A percentile compares a stretch with the other conserved stretches of the same genome.
Evolutionary conservation across 2,113 vertebrate genomes (phyloP).

Genomic region (Gorsachius goisagi): DNA sequence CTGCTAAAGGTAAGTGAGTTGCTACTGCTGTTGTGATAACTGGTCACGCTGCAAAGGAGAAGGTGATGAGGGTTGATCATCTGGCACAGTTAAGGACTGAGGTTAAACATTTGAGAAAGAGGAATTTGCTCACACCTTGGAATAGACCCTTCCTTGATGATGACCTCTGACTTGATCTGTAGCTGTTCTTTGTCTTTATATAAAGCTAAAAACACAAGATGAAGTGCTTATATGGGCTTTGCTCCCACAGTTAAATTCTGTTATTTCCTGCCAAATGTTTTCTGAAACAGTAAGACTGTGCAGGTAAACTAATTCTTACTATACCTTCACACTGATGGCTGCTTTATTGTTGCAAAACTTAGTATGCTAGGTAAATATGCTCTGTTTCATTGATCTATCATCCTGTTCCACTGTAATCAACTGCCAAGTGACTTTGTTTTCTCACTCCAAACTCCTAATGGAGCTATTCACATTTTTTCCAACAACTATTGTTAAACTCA

Average conservation of each 20-base stretch:
- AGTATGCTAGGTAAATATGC: neutral
- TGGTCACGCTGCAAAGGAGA: neutral
- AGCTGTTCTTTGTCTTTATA: neutral
- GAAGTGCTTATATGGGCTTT: neutral
- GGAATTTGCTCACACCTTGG: neutral
- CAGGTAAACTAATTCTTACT: neutral
- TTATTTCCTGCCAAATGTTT: neutral
- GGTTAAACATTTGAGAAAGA: accelerated
- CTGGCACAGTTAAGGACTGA: neutral
- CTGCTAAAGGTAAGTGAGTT: neutral
- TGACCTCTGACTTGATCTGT: neutral
- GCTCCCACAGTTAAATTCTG: neutral
- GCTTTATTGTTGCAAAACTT: neutral
- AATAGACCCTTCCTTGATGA: neutral
- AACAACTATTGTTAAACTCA: slow-evolving; percentile 14
- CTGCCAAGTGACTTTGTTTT: slow-evolving; percentile 7
- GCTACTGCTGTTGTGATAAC: neutral
- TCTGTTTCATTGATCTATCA: neutral
- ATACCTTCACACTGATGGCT: neutral
- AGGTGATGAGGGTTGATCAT: neutral
- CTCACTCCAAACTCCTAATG: neutral
- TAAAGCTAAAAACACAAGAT: neutral
- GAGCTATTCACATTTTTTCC: slow-evolving; percentile 20
- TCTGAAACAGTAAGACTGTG: neutral
- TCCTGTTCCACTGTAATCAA: neutral